Evolutionary conservation across 2,888 invertebrate species (phyloP).

Genomic region (Cabera pusaria): DNA sequence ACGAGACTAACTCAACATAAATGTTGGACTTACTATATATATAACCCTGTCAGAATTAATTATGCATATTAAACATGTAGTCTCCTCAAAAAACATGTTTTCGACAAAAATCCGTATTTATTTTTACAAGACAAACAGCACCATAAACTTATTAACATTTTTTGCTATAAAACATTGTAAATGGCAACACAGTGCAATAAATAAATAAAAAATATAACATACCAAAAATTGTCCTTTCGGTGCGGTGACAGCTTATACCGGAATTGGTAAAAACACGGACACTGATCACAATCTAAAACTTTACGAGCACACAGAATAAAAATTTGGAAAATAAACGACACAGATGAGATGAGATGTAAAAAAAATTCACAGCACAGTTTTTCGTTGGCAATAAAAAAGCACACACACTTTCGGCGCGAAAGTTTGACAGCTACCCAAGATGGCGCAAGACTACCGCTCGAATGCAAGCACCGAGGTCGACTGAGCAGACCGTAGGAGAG

Average conservation of each 20-base stretch:
- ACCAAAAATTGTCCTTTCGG: constrained; percentile 47
- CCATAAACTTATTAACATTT: constrained; percentile 15
- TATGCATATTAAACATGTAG: constrained; percentile 8
- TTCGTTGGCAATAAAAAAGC: constrained; percentile 35
- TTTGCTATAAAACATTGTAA: constrained; percentile 16
- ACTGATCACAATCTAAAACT: constrained; percentile 47
- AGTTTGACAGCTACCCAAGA: constrained; percentile 53
- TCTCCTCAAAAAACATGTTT: constrained; percentile 16
- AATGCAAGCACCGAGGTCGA: constrained; percentile 70
- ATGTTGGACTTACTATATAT: background rate
- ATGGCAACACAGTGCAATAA: constrained; percentile 15
- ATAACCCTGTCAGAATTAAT: constrained; percentile 15
- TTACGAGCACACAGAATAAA: constrained; percentile 12
- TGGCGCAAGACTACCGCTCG: constrained; percentile 60
- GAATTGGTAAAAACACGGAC: constrained; percentile 45
- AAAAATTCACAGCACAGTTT: constrained; percentile 23
- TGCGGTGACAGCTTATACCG: constrained; percentile 48
- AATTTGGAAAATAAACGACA: constrained; percentile 7
- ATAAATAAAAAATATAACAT: constrained; percentile 33
- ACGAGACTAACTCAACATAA: constrained; percentile 7
- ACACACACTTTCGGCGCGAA: constrained; percentile 61
- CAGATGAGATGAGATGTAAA: no score
- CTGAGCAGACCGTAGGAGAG: constrained; percentile 65
- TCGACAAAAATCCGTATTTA: constrained; percentile 4
- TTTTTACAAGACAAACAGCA: constrained; percentile 13